Evolutionary conservation across 2,888 invertebrate species (phyloP).

Genomic region (Limnephilus marmoratus): DNA sequence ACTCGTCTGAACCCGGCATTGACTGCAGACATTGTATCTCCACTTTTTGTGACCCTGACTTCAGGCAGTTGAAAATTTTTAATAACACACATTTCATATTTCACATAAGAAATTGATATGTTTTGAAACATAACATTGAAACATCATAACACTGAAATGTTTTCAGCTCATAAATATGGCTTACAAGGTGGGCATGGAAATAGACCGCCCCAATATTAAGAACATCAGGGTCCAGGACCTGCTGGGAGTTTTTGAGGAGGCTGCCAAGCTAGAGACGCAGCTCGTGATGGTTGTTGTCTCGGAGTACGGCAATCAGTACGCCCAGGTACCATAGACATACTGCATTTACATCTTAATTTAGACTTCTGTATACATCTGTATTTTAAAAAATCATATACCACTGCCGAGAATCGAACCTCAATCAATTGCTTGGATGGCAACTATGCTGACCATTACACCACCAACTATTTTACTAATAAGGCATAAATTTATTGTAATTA

Average conservation of each 20-base stretch:
- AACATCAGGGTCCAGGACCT: constrained; percentile 69
- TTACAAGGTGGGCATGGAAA: constrained; percentile 71
- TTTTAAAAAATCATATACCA: too few relatives aligned
- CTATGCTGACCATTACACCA: too few relatives aligned
- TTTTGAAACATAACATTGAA: not conserved
- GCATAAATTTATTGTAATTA: too few relatives aligned
- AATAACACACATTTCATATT: too few relatives aligned
- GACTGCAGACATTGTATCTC: too few relatives aligned
- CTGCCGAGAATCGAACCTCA: too few relatives aligned
- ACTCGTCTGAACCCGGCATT: too few relatives aligned
- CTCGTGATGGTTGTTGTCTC: constrained; percentile 82
- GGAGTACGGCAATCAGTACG: constrained; percentile 73
- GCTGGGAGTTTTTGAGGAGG: constrained; percentile 67
- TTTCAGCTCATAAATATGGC: constrained; percentile 67
- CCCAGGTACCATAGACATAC: constrained; percentile 70
- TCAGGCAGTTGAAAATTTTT: too few relatives aligned
- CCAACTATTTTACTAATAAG: too few relatives aligned
- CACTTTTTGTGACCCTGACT: too few relatives aligned
- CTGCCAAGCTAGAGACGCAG: constrained; percentile 70
- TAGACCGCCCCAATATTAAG: constrained; percentile 68
- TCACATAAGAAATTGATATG: not conserved
- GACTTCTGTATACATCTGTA: not conserved
- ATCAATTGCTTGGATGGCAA: too few relatives aligned
- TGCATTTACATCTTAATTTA: not conserved
- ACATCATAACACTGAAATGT: not conserved